phyloP scores from a whole-genome alignment of 2,888 invertebrate genomes.

The Ichneumoninae sp. region DNA sequence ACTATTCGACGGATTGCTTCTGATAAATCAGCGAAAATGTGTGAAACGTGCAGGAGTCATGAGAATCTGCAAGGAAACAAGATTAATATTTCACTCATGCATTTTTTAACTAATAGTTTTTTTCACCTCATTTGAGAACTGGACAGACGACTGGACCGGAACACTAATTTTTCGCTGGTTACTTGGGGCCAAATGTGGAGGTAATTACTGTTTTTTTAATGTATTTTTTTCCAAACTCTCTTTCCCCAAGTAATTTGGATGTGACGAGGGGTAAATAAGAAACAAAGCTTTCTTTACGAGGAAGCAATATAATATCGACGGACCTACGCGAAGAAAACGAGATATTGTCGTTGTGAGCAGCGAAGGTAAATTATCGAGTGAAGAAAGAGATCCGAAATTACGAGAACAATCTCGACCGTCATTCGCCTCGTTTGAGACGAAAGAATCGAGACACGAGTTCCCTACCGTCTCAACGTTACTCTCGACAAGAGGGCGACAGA shows the following conservation, averaged over 20 bases:
- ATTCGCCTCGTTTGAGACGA: conserved; percentile 41
- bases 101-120: neutral
- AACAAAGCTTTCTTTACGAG: neutral
- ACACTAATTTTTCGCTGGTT: no score
- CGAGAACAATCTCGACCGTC: conserved; percentile 30
- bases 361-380: neutral
- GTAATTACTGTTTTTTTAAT: no score
- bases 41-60: conserved; percentile 36
- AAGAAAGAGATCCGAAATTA: conserved; percentile 26
- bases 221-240: no score
- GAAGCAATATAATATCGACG: neutral
- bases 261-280: neutral
- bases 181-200: no score
- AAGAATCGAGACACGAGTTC: conserved; percentile 26
- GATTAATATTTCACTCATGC: neutral
- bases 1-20: conserved; percentile 66
- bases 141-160: neutral
- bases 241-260: no score
- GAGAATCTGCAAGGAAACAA: neutral
- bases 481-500: conserved; percentile 18
- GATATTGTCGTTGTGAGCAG: neutral
- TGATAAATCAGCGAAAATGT: conserved; percentile 58
- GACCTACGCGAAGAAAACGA: neutral
- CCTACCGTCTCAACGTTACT: conserved; percentile 30
- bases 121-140: neutral